Evolutionary conservation across 1,140 invertebrate species (phyloP), one percentile per base, ranked within the genome.

Genomic region (Alviniconcha marisindica): DNA sequence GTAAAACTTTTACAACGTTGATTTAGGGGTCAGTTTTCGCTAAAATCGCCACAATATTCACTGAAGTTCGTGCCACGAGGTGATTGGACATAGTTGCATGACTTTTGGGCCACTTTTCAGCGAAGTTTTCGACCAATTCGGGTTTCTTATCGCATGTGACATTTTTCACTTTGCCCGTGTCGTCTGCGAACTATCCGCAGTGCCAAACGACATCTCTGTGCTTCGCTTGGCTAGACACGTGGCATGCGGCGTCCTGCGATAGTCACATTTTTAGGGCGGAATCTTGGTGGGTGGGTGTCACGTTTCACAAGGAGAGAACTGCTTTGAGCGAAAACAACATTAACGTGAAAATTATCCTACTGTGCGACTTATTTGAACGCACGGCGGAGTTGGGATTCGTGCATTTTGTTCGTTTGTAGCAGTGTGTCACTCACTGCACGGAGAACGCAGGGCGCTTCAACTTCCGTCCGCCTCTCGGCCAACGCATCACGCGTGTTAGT

Each of bases 191-290:
- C 73, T 14, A 76, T 76, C 73, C 42, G 5, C 69, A 21, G 69
- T 38, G 28, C n/a, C 73, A 76, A 38, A 44, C 73, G 73, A 76
- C 73, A 44, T 76, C 73, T n/a, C 4, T 76, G 40, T 76, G 73
- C 73, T 76, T 76, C 73, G 73, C 73, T 76, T 76, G 73, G 73
- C 40, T 76, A 76, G 73, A 4, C 73, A 76, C 73, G 73, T 76
- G 73, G 73, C 73, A 76, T 76, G 73, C 40, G 4, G 38, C 40
- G 28, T 31, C 24, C 28, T n/a, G 60, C 60, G 60, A 12, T 24
- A 7, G 21, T n/a, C 21, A 24, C 60, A 63, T 63, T 63, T n/a
- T 63, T n/a, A 24, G 60, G 60, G 60, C 60, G 60, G 21, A 63
- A 12, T 63, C 60, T 48, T 10, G 44, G 44, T 48, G 44, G 44